Evolutionary conservation across 2,797 vertebrate genomes (phyloP).

Genomic region (Phrynocephalus guinanensis): DNA sequence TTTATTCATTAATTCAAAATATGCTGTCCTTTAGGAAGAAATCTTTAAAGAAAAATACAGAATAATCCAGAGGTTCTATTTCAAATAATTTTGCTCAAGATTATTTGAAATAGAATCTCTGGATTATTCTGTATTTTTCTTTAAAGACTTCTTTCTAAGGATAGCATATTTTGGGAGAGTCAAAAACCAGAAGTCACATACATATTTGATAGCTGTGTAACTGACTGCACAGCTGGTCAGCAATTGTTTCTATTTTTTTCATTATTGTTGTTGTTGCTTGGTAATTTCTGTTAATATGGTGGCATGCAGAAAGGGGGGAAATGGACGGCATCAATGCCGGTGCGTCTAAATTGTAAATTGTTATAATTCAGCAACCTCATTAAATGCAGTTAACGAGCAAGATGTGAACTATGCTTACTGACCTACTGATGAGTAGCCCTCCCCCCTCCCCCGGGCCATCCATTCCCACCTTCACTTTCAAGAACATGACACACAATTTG

Average conservation of each 20-base stretch:
- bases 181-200: neutral
- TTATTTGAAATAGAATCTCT: constrained; percentile 50
- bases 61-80: constrained; percentile 39
- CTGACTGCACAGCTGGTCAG: too few relatives aligned
- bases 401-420: constrained; percentile 29
- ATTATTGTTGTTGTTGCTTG: neutral
- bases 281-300: neutral
- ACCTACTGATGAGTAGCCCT: constrained; percentile 1
- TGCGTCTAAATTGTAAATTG: constrained; percentile 26
- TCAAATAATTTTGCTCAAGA: constrained; percentile 54
- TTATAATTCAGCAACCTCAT: constrained; percentile 23
- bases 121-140: neutral
- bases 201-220: neutral
- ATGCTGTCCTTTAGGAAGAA: neutral
- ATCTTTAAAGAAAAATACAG: neutral
- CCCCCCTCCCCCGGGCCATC: too few relatives aligned
- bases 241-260: neutral
- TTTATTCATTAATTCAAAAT: constrained; percentile 45
- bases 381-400: constrained; percentile 21
- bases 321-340: constrained; percentile 24
- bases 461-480: too few relatives aligned
- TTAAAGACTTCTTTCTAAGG: neutral
- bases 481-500: too few relatives aligned
- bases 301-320: neutral
- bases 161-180: neutral